phyloP scores from a whole-genome alignment of 1,140 invertebrate species.

The Andrena cerasifolii region DNA sequence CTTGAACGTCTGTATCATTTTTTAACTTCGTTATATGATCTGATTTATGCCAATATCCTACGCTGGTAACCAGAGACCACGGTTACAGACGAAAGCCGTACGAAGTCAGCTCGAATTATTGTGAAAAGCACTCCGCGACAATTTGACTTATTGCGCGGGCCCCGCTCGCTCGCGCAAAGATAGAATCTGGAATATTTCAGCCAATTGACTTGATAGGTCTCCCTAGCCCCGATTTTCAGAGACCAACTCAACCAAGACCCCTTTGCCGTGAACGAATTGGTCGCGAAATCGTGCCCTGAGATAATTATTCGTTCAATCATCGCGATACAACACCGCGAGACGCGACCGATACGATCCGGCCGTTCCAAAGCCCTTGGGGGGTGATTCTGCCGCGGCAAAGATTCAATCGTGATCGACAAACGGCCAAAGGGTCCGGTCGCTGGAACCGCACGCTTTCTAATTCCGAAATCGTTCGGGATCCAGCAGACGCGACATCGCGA shows the following conservation, averaged over 20 bases:
- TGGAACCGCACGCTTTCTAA: not conserved
- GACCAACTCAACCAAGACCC: conserved; percentile 16
- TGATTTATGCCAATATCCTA: too few relatives aligned
- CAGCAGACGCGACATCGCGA: not conserved
- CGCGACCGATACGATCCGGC: not conserved
- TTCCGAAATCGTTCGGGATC: not conserved
- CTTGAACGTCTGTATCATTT: too few relatives aligned
- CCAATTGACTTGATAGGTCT: conserved; percentile 28
- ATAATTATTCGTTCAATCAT: conserved; percentile 28
- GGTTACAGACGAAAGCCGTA: not conserved
- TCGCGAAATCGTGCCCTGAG: not conserved
- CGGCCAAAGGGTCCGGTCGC: not conserved
- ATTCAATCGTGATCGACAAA: not conserved
- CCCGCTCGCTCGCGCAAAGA: not conserved
- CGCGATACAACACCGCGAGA: not conserved
- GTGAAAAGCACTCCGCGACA: not conserved
- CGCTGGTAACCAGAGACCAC: not conserved
- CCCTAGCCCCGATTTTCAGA: not conserved
- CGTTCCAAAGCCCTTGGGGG: not conserved
- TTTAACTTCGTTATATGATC: too few relatives aligned
- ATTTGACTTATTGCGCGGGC: not conserved
- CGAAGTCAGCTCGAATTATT: not conserved
- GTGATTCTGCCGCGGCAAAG: too few relatives aligned
- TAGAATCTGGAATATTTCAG: conserved; percentile 5
- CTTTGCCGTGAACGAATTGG: not conserved